phyloP scores from a whole-genome alignment of 2,888 invertebrate genomes.

The Pammene fasciana region DNA sequence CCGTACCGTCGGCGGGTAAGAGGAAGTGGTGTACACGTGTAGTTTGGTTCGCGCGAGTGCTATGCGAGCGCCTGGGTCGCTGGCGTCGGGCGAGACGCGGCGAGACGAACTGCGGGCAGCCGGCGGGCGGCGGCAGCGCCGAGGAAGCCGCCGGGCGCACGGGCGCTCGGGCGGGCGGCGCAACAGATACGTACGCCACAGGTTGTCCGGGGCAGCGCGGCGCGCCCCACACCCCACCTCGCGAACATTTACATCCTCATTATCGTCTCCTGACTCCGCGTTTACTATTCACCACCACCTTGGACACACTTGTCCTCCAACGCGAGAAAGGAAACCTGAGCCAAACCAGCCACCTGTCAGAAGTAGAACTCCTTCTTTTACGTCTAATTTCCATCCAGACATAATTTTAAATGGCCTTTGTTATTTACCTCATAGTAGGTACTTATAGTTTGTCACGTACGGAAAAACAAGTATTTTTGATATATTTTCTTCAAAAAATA shows the following conservation, averaged over 20 bases:
- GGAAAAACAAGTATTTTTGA: no score
- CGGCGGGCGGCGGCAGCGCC: constrained; percentile 53
- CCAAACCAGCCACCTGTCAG: background rate
- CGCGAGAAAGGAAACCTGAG: background rate
- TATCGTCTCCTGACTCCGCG: constrained; percentile 67
- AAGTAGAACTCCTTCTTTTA: background rate
- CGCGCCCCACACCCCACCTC: constrained; percentile 50
- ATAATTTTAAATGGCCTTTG: no score
- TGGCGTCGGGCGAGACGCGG: constrained; percentile 48
- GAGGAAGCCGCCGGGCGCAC: constrained; percentile 54
- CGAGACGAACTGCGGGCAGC: constrained; percentile 53
- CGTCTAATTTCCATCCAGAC: background rate
- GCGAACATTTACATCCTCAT: constrained; percentile 77
- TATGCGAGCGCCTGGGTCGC: constrained; percentile 49
- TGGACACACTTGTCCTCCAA: constrained; percentile 5
- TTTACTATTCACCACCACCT: constrained; percentile 46
- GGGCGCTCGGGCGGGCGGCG: constrained; percentile 66
- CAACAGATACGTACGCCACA: constrained; percentile 82
- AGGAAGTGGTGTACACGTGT: constrained; percentile 63
- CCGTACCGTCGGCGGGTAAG: constrained; percentile 43
- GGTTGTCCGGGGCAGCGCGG: constrained; percentile 73
- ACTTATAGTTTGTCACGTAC: no score
- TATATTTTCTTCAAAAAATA: no score
- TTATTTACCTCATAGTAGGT: no score
- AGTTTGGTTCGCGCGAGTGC: constrained; percentile 62